Evolutionary conservation across 2,113 vertebrate species (phyloP), one percentile per base, ranked within the genome.

Genomic region (Heloderma charlesbogerti): DNA sequence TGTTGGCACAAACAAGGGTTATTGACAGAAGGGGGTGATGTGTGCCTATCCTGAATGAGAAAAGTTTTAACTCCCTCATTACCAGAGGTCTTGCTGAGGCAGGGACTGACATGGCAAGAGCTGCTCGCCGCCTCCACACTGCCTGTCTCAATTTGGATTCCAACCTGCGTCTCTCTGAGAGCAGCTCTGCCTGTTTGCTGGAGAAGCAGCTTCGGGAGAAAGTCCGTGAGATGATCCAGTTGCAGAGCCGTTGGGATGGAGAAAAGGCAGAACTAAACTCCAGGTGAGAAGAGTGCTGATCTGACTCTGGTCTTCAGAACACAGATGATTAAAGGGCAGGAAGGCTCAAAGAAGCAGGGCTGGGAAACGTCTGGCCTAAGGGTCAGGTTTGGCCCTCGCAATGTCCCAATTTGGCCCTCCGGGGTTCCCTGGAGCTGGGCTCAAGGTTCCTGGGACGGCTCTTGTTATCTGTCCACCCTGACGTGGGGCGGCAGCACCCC

Each of bases 251-350:
- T 89, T 98, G 98, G 96, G 98, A 98, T 3, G 90, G 96, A 0
- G 98, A 99, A 93, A 98, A 98, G 95, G 97, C 96, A 1, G 96
- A 95, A 2, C 97, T 98, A n/a, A 98, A 97, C 93, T 97, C 98
- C 91, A 98, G 98, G 98, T 98, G 91, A 48, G 90, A 0, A 2
- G 82, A 34, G 0, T 0, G 3, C 37, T 40, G 4, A 29, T 13
- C 16, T 60, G 37, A 48, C 66, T 72, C 51, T 88, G 77, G 78
- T 69, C 66, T 78, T 20, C 29, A 71, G n/a, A 74, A 27, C 25
- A 29, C 31, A 67, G 16, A 7, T 9, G 22, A 9, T 90, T 69
- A 54, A 43, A 45, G 18, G 82, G 9, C 34, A 63, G 63, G 15
- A n/a, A 22, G n/a, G 48, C 48, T 51, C 48, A 51, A 51, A 51